Conservation (phyloP, 2,888 invertebrate genomes). For the Furcula furcula region DNA sequence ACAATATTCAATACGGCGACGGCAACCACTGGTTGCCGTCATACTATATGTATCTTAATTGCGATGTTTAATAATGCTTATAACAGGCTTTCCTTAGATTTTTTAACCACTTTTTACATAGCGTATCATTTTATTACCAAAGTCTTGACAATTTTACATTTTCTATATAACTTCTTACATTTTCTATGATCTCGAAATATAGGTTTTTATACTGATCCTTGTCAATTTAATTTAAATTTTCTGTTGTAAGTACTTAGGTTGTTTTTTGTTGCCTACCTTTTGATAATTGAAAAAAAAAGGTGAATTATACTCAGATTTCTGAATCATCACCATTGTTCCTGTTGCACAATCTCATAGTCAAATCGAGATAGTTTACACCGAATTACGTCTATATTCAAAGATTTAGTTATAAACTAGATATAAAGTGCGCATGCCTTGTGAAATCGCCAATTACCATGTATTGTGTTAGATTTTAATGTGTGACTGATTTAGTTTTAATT, state of each 20-base stretch:
- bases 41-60: too few relatives aligned
- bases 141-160: background rate
- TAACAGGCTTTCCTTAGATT: too few relatives aligned
- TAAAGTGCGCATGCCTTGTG: constrained; percentile 37
- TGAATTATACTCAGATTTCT: background rate
- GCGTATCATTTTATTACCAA: background rate
- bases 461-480: constrained; percentile 54
- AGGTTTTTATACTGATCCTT: too few relatives aligned
- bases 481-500: constrained; percentile 73
- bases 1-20: too few relatives aligned
- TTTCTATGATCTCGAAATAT: background rate
- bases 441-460: constrained; percentile 32
- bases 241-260: background rate
- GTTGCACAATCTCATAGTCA: constrained; percentile 19
- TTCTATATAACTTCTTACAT: background rate
- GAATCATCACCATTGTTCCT: constrained; percentile 15
- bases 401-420: constrained; percentile 13
- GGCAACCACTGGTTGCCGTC: too few relatives aligned
- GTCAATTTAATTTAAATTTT: background rate
- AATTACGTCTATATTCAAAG: constrained; percentile 26
- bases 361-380: constrained; percentile 13
- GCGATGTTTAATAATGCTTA: too few relatives aligned
- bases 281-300: too few relatives aligned
- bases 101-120: background rate
- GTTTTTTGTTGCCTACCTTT: too few relatives aligned